Conservation (phyloP, 2,113 vertebrate species). For the Choloepus hoffmanni region DNA sequence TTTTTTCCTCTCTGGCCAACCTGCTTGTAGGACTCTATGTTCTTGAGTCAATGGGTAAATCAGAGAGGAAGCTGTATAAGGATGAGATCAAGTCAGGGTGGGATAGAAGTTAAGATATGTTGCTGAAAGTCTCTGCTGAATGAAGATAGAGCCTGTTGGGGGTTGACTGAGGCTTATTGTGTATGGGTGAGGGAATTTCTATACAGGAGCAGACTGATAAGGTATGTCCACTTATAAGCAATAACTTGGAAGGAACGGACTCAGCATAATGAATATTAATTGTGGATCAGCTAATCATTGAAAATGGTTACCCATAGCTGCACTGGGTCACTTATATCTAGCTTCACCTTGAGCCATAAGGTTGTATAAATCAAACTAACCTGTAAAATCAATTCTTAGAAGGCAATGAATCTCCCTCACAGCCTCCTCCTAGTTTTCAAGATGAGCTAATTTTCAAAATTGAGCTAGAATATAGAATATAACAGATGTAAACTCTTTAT, state of each 20-base stretch:
- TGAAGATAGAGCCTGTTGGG: neutral
- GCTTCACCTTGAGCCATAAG: slow-evolving; percentile 52
- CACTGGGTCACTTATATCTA: slow-evolving; percentile 13
- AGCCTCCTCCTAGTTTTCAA: neutral
- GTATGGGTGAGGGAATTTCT: neutral
- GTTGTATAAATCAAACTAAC: slow-evolving; percentile 56
- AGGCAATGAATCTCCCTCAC: neutral
- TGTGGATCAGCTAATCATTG: slow-evolving; percentile 24
- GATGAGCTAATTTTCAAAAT: slow-evolving; percentile 6
- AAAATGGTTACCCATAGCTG: slow-evolving; percentile 39
- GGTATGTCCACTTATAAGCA: slow-evolving; percentile 3
- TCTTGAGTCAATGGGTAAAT: slow-evolving; percentile 8
- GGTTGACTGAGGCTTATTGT: neutral
- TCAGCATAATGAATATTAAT: slow-evolving; percentile 39
- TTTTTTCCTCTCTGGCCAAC: neutral
- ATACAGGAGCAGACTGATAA: neutral
- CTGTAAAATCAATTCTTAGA: slow-evolving; percentile 59
- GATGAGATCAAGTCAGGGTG: neutral
- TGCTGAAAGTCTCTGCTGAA: neutral
- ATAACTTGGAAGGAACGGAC: slow-evolving; percentile 43
- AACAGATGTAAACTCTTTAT: neutral
- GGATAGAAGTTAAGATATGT: neutral
- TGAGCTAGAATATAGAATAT: slow-evolving; percentile 18
- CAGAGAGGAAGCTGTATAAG: neutral
- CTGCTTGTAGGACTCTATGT: neutral